A percentile compares a stretch with the other conserved stretches of the same genome.
These are phyloP conservation scores for Neosilurus hyrtlii DNA, from an alignment of 2,797 vertebrate genomes.

Conservation along the genomic window DNA sequence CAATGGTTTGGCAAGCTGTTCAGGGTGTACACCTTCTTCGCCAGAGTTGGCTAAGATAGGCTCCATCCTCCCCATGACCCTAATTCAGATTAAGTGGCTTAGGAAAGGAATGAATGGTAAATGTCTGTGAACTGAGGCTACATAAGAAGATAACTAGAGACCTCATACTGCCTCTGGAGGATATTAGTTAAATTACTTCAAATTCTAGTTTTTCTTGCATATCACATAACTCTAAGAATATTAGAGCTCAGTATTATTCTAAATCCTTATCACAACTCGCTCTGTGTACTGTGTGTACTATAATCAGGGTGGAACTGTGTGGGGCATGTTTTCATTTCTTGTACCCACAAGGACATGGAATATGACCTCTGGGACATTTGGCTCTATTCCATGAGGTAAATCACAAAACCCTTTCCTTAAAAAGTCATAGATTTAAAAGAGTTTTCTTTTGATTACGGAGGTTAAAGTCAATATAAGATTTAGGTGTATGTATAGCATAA, in stretches of 20 bases:
- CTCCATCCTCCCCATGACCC: too few species aligned
- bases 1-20: too few species aligned
- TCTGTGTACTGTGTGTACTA: neutral
- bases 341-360: neutral
- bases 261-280: neutral
- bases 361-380: neutral
- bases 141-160: neutral
- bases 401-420: neutral
- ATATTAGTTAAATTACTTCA: neutral
- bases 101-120: too few species aligned
- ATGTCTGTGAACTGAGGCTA: neutral
- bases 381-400: neutral
- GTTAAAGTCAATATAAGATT: conserved; percentile 9
- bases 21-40: too few species aligned
- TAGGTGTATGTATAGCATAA: too few species aligned
- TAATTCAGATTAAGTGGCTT: too few species aligned
- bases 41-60: too few species aligned
- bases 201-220: neutral
- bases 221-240: neutral
- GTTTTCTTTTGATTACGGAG: neutral
- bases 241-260: neutral
- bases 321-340: neutral
- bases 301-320: neutral
- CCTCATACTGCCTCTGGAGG: neutral
- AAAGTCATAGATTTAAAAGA: neutral